Percentiles rank a stretch among this genome's conserved stretches.
phyloP scores from a whole-genome alignment of 1,140 invertebrate species.

The Thaumatotibia leucotreta region DNA sequence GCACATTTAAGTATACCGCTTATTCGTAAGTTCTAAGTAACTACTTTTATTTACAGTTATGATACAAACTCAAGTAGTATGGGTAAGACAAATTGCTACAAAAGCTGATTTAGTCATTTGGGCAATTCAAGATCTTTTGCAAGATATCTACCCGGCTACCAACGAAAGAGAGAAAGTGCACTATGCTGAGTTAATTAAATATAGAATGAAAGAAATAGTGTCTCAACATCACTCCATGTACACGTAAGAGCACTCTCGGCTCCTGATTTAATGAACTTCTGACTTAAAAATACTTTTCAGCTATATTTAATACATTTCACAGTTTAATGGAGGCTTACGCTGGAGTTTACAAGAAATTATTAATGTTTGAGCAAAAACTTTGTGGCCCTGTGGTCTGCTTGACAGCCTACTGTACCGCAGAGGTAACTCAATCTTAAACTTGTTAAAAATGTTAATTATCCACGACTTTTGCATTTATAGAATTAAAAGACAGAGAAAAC shows the following conservation, averaged over 20 bases:
- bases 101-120: slow-evolving; percentile 54
- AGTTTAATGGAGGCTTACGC: slow-evolving; percentile 43
- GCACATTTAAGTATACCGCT: too few relatives aligned
- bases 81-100: slow-evolving; percentile 47
- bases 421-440: slow-evolving; percentile 30
- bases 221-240: slow-evolving; percentile 46
- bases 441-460: neutral
- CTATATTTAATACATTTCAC: slow-evolving; percentile 19
- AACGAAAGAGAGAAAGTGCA: slow-evolving; percentile 23
- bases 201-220: slow-evolving; percentile 43
- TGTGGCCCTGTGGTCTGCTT: slow-evolving; percentile 46
- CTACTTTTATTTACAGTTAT: slow-evolving; percentile 39
- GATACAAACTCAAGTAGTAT: slow-evolving; percentile 53
- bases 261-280: neutral
- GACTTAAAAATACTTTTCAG: neutral
- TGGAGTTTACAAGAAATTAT: slow-evolving; percentile 44
- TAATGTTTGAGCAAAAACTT: slow-evolving; percentile 49
- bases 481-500: neutral
- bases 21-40: too few relatives aligned
- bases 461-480: neutral
- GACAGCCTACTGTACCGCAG: slow-evolving; percentile 45
- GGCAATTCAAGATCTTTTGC: slow-evolving; percentile 46
- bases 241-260: slow-evolving; percentile 23
- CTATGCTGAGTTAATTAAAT: slow-evolving; percentile 32
- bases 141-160: slow-evolving; percentile 33